Evolutionary conservation across 2,888 invertebrate species (phyloP).

Genomic region (Lasioglossum lativentre): DNA sequence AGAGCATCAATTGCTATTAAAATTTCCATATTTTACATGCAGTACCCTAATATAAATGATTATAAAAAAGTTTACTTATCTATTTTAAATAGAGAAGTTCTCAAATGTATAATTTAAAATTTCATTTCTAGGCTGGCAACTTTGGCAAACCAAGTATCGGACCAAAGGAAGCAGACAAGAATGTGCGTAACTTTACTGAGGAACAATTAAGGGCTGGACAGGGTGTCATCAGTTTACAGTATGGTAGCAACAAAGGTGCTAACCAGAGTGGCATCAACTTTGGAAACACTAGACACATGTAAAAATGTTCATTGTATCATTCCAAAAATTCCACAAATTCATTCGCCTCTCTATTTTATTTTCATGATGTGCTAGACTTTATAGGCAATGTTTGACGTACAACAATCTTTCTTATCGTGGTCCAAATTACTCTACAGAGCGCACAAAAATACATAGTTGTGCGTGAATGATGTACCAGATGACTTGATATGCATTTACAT

Average conservation of each 20-base stretch:
- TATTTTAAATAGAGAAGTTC: background rate
- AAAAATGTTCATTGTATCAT: slow-evolving; percentile 82
- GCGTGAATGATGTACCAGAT: slow-evolving; percentile 26
- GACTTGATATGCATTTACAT: slow-evolving; percentile 50
- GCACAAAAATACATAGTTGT: slow-evolving; percentile 40
- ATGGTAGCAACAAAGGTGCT: slow-evolving; percentile 99
- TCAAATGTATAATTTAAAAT: background rate
- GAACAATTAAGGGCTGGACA: slow-evolving; percentile 97
- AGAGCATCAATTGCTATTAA: too few relatives aligned
- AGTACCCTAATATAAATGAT: background rate
- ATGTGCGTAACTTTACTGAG: slow-evolving; percentile 96
- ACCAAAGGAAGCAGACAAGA: slow-evolving; percentile 98
- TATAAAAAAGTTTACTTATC: background rate
- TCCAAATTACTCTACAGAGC: slow-evolving; percentile 55
- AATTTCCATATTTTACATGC: background rate
- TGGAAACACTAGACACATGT: slow-evolving; percentile 99
- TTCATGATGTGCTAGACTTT: slow-evolving; percentile 57
- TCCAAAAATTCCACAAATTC: slow-evolving; percentile 43
- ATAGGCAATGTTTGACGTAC: slow-evolving; percentile 50
- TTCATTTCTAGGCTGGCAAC: slow-evolving; percentile 87
- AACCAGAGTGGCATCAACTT: slow-evolving; percentile 98
- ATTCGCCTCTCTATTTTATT: slow-evolving; percentile 55
- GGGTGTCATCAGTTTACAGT: slow-evolving; percentile 96
- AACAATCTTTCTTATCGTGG: slow-evolving; percentile 57
- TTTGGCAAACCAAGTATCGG: slow-evolving; percentile 96